Base-by-base conservation (phyloP, 1,140 invertebrate species). In the Drosophila yakuba region DNA sequence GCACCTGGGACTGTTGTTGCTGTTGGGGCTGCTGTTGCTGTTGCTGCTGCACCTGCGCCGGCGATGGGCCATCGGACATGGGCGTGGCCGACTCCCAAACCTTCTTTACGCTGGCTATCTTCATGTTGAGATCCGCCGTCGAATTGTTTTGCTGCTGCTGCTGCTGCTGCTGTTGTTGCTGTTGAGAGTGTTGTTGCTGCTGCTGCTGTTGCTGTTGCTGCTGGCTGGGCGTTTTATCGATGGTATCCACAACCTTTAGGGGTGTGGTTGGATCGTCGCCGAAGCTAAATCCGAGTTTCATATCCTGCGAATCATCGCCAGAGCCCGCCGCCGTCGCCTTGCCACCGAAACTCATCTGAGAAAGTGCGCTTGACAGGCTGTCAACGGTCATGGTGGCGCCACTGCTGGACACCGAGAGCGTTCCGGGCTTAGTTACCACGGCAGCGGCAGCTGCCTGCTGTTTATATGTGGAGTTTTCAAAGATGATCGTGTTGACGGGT, bases 21-120 rank as follows among this genome's bases (percentile, higher is more conserved):
- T 55, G 75, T 45, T 66, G 82, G 93, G 93, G 81, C 7, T 86
- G 88, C 15, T 77, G 62, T 20, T 63, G 61, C 17, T 57, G 72
- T 38, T 78, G 48, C 44, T 3, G 95, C 94, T 11, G 95, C 94
- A 8, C 94, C 93, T 63, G 54, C 3, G 56, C 50, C 17, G 61
- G 57, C 11, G 78, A 48, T 4, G 67, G 69, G 14, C 62, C 69
- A 41, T 80, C 82, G n/a, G 84, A 69, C 71, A 90, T 84, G 39
- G 95, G 92, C 20, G 94, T 93, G 14, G 94, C 94, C 60, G 94
- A 95, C 79, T 97, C 97, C 97, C 97, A 97, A 38, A 96, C 97
- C 92, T 97, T 98, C 93, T 98, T 98, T 4, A 98, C 97, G 56
- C 97, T 97, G 7, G 97, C 97, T 78, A 98, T 98, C 93, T 99